These are phyloP conservation scores for Theocolax elegans DNA, from an alignment of 1,140 invertebrate species.

Conservation along the genomic window DNA sequence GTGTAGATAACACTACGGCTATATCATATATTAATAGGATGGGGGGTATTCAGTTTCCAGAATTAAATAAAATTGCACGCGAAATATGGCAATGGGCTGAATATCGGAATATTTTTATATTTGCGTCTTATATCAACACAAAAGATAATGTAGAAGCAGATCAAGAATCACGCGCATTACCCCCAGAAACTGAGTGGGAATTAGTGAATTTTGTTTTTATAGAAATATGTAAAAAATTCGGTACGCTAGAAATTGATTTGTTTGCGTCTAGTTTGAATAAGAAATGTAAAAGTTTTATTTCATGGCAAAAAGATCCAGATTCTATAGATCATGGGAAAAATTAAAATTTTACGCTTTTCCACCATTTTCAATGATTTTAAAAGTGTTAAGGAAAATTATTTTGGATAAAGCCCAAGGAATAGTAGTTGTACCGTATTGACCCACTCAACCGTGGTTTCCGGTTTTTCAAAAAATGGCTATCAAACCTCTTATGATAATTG, in stretches of 20 bases:
- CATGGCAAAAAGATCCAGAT: not conserved
- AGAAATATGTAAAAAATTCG: constrained; percentile 43
- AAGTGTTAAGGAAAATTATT: constrained; percentile 24
- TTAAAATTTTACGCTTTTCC: constrained; percentile 12
- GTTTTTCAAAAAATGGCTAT: not conserved
- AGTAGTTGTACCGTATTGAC: constrained; percentile 21
- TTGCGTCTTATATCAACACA: constrained; percentile 51
- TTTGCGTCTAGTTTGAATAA: constrained; percentile 42
- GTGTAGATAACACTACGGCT: not conserved
- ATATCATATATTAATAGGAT: constrained; percentile 3
- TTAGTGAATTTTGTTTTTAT: constrained; percentile 10
- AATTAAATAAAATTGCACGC: not conserved
- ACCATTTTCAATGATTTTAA: constrained; percentile 21
- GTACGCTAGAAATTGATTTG: constrained; percentile 39
- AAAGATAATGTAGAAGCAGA: constrained; percentile 49
- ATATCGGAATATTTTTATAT: too few relatives aligned
- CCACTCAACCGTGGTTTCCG: constrained; percentile 29
- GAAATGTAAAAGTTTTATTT: constrained; percentile 39
- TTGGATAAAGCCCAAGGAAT: constrained; percentile 15
- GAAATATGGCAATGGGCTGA: not conserved
- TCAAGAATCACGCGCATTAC: constrained; percentile 34
- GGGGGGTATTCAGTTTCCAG: not conserved
- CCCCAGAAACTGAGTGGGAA: constrained; percentile 44
- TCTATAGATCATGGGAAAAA: not conserved
- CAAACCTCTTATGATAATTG: constrained; percentile 8